A percentile compares a stretch with the other conserved stretches of the same genome.
Evolutionary conservation across 2,113 vertebrate species (phyloP).

Genomic region (Rattus rattus): DNA sequence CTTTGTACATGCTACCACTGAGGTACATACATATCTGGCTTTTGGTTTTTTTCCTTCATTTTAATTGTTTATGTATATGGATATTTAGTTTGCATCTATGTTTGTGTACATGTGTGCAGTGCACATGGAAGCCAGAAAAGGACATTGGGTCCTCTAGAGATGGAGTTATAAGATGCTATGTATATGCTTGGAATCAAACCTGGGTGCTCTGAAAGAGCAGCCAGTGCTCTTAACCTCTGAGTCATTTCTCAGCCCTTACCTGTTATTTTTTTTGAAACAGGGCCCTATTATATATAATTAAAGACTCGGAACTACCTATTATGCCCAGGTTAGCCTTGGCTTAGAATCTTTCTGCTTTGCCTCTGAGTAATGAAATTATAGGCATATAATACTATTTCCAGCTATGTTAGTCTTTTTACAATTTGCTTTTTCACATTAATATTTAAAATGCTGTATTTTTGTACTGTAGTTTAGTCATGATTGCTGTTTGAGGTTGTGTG

Average conservation of each 20-base stretch:
- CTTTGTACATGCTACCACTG: neutral
- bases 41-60: neutral
- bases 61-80: neutral
- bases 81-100: neutral
- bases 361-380: neutral
- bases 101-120: neutral
- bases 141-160: neutral
- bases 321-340: neutral
- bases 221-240: neutral
- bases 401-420: neutral
- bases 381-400: neutral
- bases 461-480: neutral
- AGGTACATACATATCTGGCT: neutral
- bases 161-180: neutral
- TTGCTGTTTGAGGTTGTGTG: neutral
- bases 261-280: neutral
- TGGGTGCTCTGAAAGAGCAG: neutral
- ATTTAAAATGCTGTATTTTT: slow-evolving; percentile 39
- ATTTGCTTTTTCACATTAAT: slow-evolving; percentile 18
- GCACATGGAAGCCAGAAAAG: neutral
- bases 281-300: neutral
- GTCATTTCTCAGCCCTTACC: neutral
- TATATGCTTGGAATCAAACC: neutral
- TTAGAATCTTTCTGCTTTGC: neutral
- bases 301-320: neutral